Percentiles rank a stretch among this genome's conserved stretches.
Evolutionary conservation across 53 echinoderm and acorn worm genomes (phyloP).

Genomic region (Zoroaster sp.): DNA sequence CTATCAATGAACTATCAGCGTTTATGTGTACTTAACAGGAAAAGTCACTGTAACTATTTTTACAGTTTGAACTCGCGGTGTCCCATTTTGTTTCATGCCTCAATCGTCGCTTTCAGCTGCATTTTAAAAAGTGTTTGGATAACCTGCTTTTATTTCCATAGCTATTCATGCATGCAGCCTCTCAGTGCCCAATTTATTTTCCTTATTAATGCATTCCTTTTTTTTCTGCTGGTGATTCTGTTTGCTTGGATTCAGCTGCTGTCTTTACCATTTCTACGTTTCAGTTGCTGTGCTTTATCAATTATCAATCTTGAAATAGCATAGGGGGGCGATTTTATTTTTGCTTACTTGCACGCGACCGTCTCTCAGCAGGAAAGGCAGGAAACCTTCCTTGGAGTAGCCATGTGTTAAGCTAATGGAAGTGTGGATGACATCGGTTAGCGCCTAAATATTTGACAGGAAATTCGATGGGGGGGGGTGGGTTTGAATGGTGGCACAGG

Average conservation of each 20-base stretch:
- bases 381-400: not conserved
- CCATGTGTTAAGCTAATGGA: slow-evolving; percentile 5
- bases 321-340: not conserved
- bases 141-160: not conserved
- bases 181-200: not conserved
- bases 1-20: no score
- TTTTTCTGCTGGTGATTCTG: not conserved
- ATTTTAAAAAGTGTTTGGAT: not conserved
- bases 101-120: slow-evolving; percentile 7
- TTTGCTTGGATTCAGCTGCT: not conserved
- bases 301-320: not conserved
- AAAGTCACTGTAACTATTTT: no score
- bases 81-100: no score
- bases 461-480: not conserved
- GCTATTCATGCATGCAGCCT: slow-evolving; percentile 18
- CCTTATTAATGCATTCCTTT: slow-evolving; percentile 2
- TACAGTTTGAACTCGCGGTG: no score
- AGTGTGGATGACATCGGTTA: not conserved
- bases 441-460: slow-evolving; percentile 2
- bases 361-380: not conserved
- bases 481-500: not conserved
- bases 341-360: not conserved
- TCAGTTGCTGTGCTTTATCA: not conserved
- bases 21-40: no score
- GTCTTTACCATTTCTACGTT: not conserved